These are phyloP conservation scores for Burhinus bistriatus DNA, from an alignment of 2,113 vertebrate genomes.

Conservation along the genomic window DNA sequence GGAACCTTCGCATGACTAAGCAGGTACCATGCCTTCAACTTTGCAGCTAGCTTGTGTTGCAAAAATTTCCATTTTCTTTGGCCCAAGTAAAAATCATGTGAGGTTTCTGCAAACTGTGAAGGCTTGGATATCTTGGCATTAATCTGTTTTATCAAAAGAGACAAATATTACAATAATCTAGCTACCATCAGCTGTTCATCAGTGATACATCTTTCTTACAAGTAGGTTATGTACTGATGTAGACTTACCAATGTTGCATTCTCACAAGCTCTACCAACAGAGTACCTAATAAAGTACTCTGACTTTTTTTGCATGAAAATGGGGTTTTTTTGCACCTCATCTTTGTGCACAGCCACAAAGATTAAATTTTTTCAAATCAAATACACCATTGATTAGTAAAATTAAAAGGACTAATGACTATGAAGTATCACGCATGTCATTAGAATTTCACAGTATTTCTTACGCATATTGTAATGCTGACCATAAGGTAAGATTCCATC, in stretches of 20 bases:
- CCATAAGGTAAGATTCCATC: background rate
- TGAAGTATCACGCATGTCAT: slow-evolving; percentile 17
- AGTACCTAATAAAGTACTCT: background rate
- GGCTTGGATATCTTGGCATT: slow-evolving; percentile 64
- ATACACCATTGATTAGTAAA: slow-evolving; percentile 1
- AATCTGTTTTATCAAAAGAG: slow-evolving; percentile 40
- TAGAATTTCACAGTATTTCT: slow-evolving; percentile 10
- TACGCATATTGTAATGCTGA: background rate
- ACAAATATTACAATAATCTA: slow-evolving; percentile 40
- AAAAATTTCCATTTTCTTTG: slow-evolving; percentile 64
- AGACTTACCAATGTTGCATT: background rate
- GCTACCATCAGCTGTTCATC: background rate
- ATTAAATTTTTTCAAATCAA: background rate
- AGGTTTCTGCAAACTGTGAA: slow-evolving; percentile 72
- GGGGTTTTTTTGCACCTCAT: background rate
- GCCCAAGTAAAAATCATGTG: slow-evolving; percentile 49
- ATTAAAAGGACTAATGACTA: slow-evolving; percentile 52
- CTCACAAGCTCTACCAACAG: slow-evolving; percentile 37
- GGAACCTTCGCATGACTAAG: slow-evolving; percentile 90
- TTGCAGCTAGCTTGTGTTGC: slow-evolving; percentile 64
- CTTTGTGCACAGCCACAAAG: background rate
- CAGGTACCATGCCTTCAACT: slow-evolving; percentile 87
- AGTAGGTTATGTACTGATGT: background rate
- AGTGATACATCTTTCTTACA: background rate
- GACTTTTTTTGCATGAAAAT: slow-evolving; percentile 25